Base-by-base conservation (phyloP, 2,113 vertebrate genomes). In the Heloderma charlesbogerti region DNA sequence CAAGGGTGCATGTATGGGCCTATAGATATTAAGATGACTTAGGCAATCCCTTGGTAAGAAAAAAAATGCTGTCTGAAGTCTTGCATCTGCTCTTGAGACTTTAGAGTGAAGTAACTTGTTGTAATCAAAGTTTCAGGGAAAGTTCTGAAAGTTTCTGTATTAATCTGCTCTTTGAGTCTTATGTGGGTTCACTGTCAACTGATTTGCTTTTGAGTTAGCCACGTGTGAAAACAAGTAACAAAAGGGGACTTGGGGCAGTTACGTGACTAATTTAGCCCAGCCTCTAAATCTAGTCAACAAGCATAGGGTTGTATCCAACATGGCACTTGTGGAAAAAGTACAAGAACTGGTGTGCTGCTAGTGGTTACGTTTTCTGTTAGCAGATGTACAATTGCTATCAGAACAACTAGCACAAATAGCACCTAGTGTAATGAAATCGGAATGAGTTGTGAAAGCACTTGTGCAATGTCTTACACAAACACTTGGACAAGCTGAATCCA, bases 51-150 rank as follows among this genome's bases (percentile, higher is more conserved):
- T 45, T 18, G 37, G 3, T 29, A 93, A 89, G 10, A 6, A 54
- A 83, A 83, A 92, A 69, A 77, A 90, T 88, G 60, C n/a, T n/a
- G 34, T 86, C 12, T 9, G 57, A 69, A 66, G 10, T 88, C 54
- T 78, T 78, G 40, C 78, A 82, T 77, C 66, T 89, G 2, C 29
- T 84, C 1, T 37, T 86, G 7, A 87, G n/a, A 88, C 6, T 79
- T 5, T 37, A 69, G 20, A 57, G 40, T 83, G 43, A 4, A 45
- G 48, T 91, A 74, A 85, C 60, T n/a, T 45, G 3, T 8, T 25
- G 5, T 9, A 27, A 80, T 79, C 40, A 71, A 4, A 0, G 48
- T 85, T 91, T 54, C 43, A 6, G 69, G 10, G 43, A 67, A 84
- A 2, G 1, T 3, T 29, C 1, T 20, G n/a, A n/a, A 89, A 67